Conservation (phyloP, 2,888 invertebrate genomes). For the Lysandra bellargus region DNA sequence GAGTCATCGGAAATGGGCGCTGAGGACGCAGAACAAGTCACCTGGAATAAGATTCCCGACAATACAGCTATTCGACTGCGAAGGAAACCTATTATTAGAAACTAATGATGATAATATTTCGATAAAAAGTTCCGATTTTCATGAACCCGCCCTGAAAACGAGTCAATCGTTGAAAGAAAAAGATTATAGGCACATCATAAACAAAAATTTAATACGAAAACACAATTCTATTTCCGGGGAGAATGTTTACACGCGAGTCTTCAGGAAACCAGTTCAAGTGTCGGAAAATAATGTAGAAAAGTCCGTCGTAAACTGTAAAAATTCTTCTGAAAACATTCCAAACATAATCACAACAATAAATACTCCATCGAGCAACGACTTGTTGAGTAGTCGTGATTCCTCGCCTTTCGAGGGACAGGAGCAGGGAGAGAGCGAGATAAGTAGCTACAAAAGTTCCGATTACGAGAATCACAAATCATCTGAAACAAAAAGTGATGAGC, state of each 20-base stretch:
- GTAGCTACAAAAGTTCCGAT: slow-evolving; percentile 78
- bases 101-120: slow-evolving; percentile 80
- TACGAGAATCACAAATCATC: slow-evolving; percentile 64
- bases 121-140: slow-evolving; percentile 68
- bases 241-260: slow-evolving; percentile 70
- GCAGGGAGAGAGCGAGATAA: slow-evolving; percentile 58
- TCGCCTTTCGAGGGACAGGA: slow-evolving; percentile 60
- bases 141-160: slow-evolving; percentile 54
- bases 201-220: slow-evolving; percentile 61
- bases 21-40: slow-evolving; percentile 82
- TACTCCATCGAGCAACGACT: neutral
- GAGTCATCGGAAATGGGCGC: slow-evolving; percentile 82
- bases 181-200: slow-evolving; percentile 65
- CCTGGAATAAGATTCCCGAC: slow-evolving; percentile 81
- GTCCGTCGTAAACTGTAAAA: slow-evolving; percentile 50
- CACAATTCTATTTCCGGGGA: slow-evolving; percentile 71
- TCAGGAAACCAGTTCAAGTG: slow-evolving; percentile 50
- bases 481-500: slow-evolving; percentile 25
- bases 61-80: slow-evolving; percentile 83
- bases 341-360: slow-evolving; percentile 59
- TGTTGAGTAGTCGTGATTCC: slow-evolving; percentile 61
- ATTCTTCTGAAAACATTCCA: slow-evolving; percentile 70
- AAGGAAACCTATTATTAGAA: slow-evolving; percentile 82
- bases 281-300: slow-evolving; percentile 48
- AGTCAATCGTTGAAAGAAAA: slow-evolving; percentile 66